Percentiles rank a stretch among this genome's conserved stretches.
phyloP scores from a whole-genome alignment of 23 tunicate species.

The Phallusia fumigata region DNA sequence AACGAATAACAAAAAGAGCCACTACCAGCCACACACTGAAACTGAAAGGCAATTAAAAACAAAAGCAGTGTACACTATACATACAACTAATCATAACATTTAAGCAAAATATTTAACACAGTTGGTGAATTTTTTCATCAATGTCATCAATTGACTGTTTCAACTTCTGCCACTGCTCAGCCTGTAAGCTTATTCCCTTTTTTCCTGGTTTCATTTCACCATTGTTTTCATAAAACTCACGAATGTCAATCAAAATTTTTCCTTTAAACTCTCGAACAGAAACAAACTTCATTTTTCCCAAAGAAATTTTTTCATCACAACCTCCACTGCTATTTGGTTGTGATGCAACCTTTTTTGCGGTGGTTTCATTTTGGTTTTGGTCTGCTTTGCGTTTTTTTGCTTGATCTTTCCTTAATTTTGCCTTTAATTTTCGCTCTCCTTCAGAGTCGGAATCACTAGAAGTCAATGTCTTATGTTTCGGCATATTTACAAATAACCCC shows the following conservation, averaged over 20 bases:
- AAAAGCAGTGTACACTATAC: too few relatives aligned
- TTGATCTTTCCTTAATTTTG: conserved; percentile 64
- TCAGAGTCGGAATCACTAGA: conserved; percentile 73
- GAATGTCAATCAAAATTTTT: conserved; percentile 81
- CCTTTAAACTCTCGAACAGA: conserved; percentile 71
- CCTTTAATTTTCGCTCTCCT: conserved; percentile 64
- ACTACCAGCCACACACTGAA: too few relatives aligned
- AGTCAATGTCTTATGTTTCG: conserved; percentile 36
- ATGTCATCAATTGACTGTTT: conserved; percentile 57
- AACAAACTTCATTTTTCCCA: conserved; percentile 88
- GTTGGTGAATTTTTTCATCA: conserved; percentile 69
- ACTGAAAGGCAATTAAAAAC: too few relatives aligned
- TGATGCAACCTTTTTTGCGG: conserved; percentile 11
- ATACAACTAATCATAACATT: not conserved
- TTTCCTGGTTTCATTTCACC: conserved; percentile 94
- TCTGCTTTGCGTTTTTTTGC: conserved; percentile 39
- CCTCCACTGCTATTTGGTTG: conserved; percentile 11
- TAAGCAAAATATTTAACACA: conserved; percentile 5
- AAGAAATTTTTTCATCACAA: conserved; percentile 45
- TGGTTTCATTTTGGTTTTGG: not conserved
- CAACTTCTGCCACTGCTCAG: conserved; percentile 80
- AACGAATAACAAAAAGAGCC: too few relatives aligned
- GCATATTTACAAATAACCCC: conserved; percentile 27
- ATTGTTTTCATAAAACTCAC: conserved; percentile 89
- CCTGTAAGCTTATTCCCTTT: conserved; percentile 80